phyloP scores from a whole-genome alignment of 2,888 invertebrate species.

The Cordilura impudica region DNA sequence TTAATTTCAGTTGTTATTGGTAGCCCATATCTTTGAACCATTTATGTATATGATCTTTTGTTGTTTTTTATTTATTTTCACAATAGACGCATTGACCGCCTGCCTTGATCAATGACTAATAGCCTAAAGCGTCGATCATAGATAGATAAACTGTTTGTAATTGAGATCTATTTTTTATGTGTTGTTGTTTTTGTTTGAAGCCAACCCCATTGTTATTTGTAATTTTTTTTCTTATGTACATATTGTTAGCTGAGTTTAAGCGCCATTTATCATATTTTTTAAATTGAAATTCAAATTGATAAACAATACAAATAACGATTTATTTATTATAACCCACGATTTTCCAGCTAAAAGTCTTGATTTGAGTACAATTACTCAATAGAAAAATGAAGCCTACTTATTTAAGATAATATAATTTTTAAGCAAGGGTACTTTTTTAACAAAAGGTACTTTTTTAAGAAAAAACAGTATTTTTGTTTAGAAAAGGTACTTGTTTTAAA shows the following conservation, averaged over 20 bases:
- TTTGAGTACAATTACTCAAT: no score
- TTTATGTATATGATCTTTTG: not conserved
- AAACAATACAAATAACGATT: no score
- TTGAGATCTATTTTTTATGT: not conserved
- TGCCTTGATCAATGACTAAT: not conserved
- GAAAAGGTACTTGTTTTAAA: no score
- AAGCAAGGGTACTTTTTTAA: no score
- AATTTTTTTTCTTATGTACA: not conserved
- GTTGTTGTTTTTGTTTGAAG: not conserved
- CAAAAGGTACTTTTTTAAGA: no score
- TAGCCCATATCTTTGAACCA: not conserved
- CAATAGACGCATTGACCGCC: not conserved
- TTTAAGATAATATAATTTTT: no score
- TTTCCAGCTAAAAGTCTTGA: no score
- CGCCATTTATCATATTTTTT: conserved; percentile 20
- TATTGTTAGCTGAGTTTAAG: conserved; percentile 7
- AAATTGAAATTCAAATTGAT: no score
- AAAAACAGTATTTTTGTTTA: no score
- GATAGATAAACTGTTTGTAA: not conserved
- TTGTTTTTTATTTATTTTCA: not conserved
- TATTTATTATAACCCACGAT: no score
- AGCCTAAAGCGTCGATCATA: not conserved
- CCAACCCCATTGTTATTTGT: not conserved
- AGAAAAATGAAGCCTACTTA: no score
- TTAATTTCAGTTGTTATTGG: conserved; percentile 3